Conservation (phyloP, 2,888 invertebrate genomes). For the Lasiommata megera region DNA sequence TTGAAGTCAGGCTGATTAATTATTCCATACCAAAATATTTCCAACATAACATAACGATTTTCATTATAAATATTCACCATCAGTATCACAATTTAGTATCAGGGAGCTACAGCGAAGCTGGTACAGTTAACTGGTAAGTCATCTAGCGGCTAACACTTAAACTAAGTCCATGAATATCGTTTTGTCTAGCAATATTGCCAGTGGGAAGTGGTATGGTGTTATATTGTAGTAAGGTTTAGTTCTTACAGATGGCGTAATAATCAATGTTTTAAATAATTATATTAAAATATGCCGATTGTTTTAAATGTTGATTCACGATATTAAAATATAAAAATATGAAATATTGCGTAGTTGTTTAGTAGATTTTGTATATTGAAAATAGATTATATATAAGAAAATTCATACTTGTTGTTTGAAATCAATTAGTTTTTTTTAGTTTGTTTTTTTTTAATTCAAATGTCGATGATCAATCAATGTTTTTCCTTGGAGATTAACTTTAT, state of each 20-base stretch:
- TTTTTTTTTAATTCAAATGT: neutral
- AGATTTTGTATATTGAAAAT: conserved; percentile 14
- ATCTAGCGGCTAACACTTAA: conserved; percentile 25
- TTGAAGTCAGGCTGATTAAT: too few species aligned
- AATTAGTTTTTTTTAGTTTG: conserved; percentile 7
- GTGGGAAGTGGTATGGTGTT: conserved; percentile 17
- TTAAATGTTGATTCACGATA: too few species aligned
- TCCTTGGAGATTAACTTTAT: too few species aligned
- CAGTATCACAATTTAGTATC: too few species aligned
- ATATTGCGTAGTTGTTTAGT: conserved; percentile 10
- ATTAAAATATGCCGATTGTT: too few species aligned
- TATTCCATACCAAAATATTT: too few species aligned
- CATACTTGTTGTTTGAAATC: conserved; percentile 24
- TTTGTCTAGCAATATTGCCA: neutral
- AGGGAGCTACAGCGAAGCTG: too few species aligned
- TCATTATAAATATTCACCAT: too few species aligned
- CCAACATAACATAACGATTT: too few species aligned
- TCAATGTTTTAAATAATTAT: neutral
- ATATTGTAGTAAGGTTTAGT: conserved; percentile 11
- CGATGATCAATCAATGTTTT: too few species aligned
- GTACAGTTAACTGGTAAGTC: conserved; percentile 11
- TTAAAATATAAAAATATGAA: conserved; percentile 1
- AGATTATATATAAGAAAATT: conserved; percentile 9
- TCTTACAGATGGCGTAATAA: conserved; percentile 25
- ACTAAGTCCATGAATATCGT: neutral